phyloP scores from a whole-genome alignment of 2,797 vertebrate species.

The Artibeus lituratus region DNA sequence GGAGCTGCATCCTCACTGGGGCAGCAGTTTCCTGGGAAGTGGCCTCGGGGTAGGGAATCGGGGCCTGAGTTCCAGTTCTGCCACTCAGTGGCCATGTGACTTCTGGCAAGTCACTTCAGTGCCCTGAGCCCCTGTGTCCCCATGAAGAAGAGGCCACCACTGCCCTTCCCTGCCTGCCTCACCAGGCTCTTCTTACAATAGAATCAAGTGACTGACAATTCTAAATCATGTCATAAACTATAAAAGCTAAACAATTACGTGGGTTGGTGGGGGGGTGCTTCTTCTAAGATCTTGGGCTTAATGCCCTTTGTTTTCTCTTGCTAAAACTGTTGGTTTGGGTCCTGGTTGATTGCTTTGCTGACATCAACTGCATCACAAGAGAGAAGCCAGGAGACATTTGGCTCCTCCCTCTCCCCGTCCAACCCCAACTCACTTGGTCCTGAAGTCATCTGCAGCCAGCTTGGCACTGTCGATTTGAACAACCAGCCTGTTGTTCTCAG shows the following conservation, averaged over 20 bases:
- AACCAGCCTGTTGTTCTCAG: constrained; percentile 62
- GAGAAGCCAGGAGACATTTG: neutral
- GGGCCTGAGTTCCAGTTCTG: neutral
- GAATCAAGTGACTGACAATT: neutral
- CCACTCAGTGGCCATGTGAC: neutral
- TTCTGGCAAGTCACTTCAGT: neutral
- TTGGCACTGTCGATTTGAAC: constrained; percentile 61
- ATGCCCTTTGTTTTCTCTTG: neutral
- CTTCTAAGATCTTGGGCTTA: neutral
- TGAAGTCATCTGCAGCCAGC: constrained; percentile 66
- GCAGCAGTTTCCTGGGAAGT: neutral
- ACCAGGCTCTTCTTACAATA: neutral
- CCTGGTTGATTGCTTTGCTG: neutral
- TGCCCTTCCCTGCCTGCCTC: neutral
- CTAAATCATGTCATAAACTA: neutral
- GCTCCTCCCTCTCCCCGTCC: neutral
- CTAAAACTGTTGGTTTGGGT: neutral
- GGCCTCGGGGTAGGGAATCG: neutral
- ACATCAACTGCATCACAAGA: neutral
- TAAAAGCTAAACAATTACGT: neutral
- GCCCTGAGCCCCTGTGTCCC: neutral
- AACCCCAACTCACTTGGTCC: constrained; percentile 56
- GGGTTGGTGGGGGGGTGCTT: neutral
- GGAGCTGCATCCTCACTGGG: neutral
- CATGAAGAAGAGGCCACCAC: neutral